phyloP scores from a whole-genome alignment of 1,140 invertebrate species.

The Euborellia annulipes region DNA sequence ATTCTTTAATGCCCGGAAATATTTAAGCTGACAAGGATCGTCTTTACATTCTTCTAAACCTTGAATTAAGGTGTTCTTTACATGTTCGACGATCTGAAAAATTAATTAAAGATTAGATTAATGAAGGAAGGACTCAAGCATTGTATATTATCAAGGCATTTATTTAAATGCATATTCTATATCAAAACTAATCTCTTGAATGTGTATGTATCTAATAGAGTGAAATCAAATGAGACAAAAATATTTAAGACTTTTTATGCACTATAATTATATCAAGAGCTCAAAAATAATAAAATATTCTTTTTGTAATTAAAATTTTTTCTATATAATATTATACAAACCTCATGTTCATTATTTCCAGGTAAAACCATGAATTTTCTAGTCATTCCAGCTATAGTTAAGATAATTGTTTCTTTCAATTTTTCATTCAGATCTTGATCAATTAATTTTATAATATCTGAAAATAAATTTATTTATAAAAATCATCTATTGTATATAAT shows the following conservation, averaged over 20 bases:
- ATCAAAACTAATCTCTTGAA: too few relatives aligned
- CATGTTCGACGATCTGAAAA: slow-evolving; percentile 28
- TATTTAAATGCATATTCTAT: too few relatives aligned
- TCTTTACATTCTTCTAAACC: slow-evolving; percentile 35
- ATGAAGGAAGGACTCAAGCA: slow-evolving; percentile 7
- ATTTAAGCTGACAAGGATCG: slow-evolving; percentile 38
- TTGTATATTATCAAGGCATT: slow-evolving; percentile 9
- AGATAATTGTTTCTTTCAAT: slow-evolving; percentile 20
- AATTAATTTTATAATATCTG: slow-evolving; percentile 22
- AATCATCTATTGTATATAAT: slow-evolving; percentile 1
- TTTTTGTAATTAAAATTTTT: too few relatives aligned
- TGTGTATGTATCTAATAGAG: too few relatives aligned
- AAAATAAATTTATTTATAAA: slow-evolving; percentile 5
- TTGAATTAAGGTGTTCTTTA: slow-evolving; percentile 31
- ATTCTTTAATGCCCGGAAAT: slow-evolving; percentile 50
- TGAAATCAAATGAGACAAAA: too few relatives aligned
- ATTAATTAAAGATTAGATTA: slow-evolving; percentile 9
- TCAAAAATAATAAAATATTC: too few relatives aligned
- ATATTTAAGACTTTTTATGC: too few relatives aligned
- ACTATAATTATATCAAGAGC: too few relatives aligned
- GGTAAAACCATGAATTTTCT: slow-evolving; percentile 13
- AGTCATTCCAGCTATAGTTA: slow-evolving; percentile 19
- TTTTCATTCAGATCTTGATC: slow-evolving; percentile 21
- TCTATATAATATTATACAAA: slow-evolving; percentile 2
- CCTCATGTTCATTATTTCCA: slow-evolving; percentile 11